Conservation (phyloP, 1,140 invertebrate genomes). For the Anadara kagoshimensis region DNA sequence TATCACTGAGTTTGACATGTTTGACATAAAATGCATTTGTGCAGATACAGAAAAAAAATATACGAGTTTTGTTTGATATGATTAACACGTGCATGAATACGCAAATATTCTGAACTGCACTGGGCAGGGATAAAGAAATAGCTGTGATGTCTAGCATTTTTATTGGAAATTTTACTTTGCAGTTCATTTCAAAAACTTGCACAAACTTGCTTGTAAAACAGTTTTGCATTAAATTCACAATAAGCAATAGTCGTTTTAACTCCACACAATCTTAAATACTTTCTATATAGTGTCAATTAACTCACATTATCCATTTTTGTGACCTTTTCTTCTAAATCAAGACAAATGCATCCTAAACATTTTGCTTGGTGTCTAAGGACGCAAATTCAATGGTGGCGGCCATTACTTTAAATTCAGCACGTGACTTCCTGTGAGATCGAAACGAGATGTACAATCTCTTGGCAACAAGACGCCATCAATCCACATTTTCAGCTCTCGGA, state of each 20-base stretch:
- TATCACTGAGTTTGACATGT: too few relatives aligned
- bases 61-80: background rate
- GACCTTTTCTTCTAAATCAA: background rate
- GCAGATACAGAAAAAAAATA: background rate
- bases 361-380: slow-evolving; percentile 36
- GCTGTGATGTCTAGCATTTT: too few relatives aligned
- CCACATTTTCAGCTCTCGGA: background rate
- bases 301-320: slow-evolving; percentile 31
- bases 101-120: too few relatives aligned
- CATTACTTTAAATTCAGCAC: slow-evolving; percentile 40
- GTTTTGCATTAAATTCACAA: too few relatives aligned
- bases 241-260: too few relatives aligned
- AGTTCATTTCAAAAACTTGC: slow-evolving; percentile 10
- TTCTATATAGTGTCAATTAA: background rate
- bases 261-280: too few relatives aligned
- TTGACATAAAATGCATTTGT: too few relatives aligned
- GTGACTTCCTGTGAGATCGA: slow-evolving; percentile 36
- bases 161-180: too few relatives aligned
- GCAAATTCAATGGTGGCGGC: slow-evolving; percentile 37
- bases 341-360: background rate
- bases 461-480: slow-evolving; percentile 49
- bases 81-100: too few relatives aligned
- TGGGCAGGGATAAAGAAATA: too few relatives aligned
- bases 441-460: slow-evolving; percentile 46
- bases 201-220: slow-evolving; percentile 7